Evolutionary conservation across 2,888 invertebrate genomes (phyloP), one percentile per base, ranked within the genome.

Genomic region (Torymus tubicola): DNA sequence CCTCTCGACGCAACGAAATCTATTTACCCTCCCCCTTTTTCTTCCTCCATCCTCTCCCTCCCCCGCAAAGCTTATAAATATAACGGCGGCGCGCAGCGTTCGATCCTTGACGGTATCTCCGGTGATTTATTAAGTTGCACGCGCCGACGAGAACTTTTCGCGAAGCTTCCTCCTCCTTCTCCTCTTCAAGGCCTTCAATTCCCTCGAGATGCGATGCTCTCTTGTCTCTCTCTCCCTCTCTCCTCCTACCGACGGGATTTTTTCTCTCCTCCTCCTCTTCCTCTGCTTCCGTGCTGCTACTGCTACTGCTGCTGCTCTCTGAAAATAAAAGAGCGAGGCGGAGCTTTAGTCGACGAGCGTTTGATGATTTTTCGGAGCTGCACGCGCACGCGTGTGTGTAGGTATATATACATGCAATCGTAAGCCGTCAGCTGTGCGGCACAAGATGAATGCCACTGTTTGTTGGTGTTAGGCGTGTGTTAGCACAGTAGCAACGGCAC

Each of bases 101-200:
- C 76, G 57, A 71, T 75, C 31, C 64, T 57, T 21, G 61, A 13
- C n/a, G 72, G 78, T 83, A 82, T 85, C 82, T 83, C 69, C 80
- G 81, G 82, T 82, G 82, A 84, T 84, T 84, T 84, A 84, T 84
- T 81, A 82, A 82, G 81, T 83, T 78, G 65, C 74, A 68, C 72
- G 67, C 65, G 58, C 55, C n/a, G 24, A 42, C 42, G 42, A 42
- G 42, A 61, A 67, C 61, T 76, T 70, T 63, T 52, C 14, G 21
- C 65, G n/a, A 65, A 42, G 10, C 21, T 5, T 5, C 60, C 60
- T 21, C 18, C 18, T 21, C 24, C 55, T 18, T 67, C 21, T 2
- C 21, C 12, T 21, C 18, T n/a, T 12, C 55, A 16, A 58, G n/a
- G 1, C 14, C 12, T 21, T 55, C 12, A 24, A 63, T 63, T 63